These are phyloP conservation scores for Botia kubotai DNA, from an alignment of 2,797 vertebrate genomes.

Conservation along the genomic window DNA sequence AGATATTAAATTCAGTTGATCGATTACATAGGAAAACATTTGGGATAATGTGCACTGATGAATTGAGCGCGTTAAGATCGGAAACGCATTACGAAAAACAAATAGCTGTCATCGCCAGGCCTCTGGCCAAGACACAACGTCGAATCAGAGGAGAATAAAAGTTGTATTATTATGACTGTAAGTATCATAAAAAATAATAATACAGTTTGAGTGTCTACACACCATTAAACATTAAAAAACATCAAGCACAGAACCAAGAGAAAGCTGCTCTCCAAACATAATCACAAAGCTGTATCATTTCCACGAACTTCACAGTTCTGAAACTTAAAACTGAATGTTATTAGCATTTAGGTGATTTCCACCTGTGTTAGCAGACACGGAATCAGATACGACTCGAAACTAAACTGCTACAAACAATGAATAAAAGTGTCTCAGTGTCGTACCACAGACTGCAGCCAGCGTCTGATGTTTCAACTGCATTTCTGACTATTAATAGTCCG, in stretches of 20 bases:
- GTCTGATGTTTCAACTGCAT: constrained; percentile 22
- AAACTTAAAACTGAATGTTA: constrained; percentile 22
- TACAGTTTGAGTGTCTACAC: neutral
- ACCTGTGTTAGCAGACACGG: constrained; percentile 26
- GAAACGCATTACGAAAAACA: no score
- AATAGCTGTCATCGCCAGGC: no score
- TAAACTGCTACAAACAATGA: constrained; percentile 31
- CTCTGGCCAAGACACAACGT: neutral
- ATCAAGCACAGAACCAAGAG: neutral
- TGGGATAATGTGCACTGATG: no score
- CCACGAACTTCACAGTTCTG: neutral
- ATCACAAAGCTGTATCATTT: neutral
- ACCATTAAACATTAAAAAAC: constrained; percentile 27
- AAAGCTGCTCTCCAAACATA: constrained; percentile 29
- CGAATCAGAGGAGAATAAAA: constrained; percentile 24
- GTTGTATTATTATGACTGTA: constrained; percentile 36
- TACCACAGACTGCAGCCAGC: neutral
- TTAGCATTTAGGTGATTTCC: constrained; percentile 12
- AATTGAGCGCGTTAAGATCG: no score
- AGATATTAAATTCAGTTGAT: neutral
- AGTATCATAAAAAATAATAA: constrained; percentile 34
- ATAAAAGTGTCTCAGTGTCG: constrained; percentile 12
- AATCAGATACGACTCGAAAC: constrained; percentile 33
- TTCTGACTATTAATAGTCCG: constrained; percentile 27
- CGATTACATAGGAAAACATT: neutral